Evolutionary conservation across 2,888 invertebrate genomes (phyloP).

Genomic region (Phanerotoma sp.): DNA sequence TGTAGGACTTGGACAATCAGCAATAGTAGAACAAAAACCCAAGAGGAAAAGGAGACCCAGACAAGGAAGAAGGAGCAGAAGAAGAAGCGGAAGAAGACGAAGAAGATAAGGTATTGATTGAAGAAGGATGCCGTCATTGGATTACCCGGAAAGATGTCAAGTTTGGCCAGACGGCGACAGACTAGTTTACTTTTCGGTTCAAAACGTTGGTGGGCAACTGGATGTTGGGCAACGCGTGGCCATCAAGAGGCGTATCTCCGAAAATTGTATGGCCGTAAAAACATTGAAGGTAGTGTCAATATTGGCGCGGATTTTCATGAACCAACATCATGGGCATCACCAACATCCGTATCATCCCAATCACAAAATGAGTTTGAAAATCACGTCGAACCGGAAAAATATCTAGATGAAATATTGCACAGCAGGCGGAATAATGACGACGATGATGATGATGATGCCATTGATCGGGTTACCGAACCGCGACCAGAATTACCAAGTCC

Average conservation of each 20-base stretch:
- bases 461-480: conserved; percentile 32
- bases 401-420: conserved; percentile 49
- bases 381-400: conserved; percentile 43
- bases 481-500: conserved; percentile 45
- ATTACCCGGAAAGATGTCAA: conserved; percentile 44
- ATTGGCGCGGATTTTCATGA: conserved; percentile 26
- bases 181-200: conserved; percentile 48
- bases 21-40: neutral
- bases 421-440: conserved; percentile 34
- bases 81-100: conserved; percentile 9
- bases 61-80: neutral
- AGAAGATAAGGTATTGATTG: conserved; percentile 10
- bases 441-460: conserved; percentile 27
- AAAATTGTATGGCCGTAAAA: conserved; percentile 50
- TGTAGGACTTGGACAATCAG: neutral
- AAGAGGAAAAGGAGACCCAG: no score
- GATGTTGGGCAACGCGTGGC: conserved; percentile 54
- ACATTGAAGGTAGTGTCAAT: conserved; percentile 29
- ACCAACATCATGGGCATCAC: conserved; percentile 17
- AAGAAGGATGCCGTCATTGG: conserved; percentile 31
- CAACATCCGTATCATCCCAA: conserved; percentile 22
- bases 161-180: conserved; percentile 50
- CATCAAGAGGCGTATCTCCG: conserved; percentile 56
- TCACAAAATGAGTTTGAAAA: conserved; percentile 38
- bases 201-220: conserved; percentile 54